phyloP scores from a whole-genome alignment of 2,797 vertebrate species.

The Sebastes goodei region DNA sequence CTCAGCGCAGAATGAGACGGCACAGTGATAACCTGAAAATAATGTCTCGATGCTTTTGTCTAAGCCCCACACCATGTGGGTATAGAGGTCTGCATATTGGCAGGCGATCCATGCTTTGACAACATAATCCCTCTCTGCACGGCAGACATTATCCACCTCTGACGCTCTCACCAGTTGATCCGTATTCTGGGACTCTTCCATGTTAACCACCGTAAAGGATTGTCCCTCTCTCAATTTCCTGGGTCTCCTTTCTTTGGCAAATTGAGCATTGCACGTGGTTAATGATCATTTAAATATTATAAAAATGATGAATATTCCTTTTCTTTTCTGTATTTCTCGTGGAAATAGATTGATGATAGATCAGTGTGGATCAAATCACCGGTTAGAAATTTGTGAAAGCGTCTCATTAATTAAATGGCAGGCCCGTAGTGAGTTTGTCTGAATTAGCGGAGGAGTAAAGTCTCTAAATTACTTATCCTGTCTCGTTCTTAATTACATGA shows the following conservation, averaged over 20 bases:
- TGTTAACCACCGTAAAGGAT: slow-evolving; percentile 44
- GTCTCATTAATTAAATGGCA: slow-evolving; percentile 50
- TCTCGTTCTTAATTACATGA: slow-evolving; percentile 59
- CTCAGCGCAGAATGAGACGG: slow-evolving; percentile 24
- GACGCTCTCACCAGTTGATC: slow-evolving; percentile 60
- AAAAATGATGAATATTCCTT: slow-evolving; percentile 39
- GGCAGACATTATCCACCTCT: slow-evolving; percentile 65
- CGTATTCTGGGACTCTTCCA: slow-evolving; percentile 51
- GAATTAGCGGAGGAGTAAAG: slow-evolving; percentile 45
- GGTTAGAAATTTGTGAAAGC: slow-evolving; percentile 49
- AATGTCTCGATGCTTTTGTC: slow-evolving; percentile 60
- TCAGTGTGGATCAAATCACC: slow-evolving; percentile 49
- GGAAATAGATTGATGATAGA: slow-evolving; percentile 44
- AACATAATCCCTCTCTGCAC: slow-evolving; percentile 71
- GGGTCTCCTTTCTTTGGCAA: slow-evolving; percentile 40
- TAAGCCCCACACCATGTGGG: slow-evolving; percentile 52
- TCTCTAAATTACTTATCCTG: slow-evolving; percentile 53
- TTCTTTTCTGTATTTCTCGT: slow-evolving; percentile 18
- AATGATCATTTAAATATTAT: slow-evolving; percentile 49
- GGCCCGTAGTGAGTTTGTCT: slow-evolving; percentile 50
- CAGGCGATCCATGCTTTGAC: slow-evolving; percentile 69
- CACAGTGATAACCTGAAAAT: slow-evolving; percentile 60
- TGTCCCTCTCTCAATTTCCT: slow-evolving; percentile 32
- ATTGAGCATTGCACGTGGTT: slow-evolving; percentile 45
- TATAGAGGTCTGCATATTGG: slow-evolving; percentile 59